Percentiles rank a stretch among this genome's conserved stretches.
Evolutionary conservation across 2,797 vertebrate genomes (phyloP).

Genomic region (Squalus acanthias): DNA sequence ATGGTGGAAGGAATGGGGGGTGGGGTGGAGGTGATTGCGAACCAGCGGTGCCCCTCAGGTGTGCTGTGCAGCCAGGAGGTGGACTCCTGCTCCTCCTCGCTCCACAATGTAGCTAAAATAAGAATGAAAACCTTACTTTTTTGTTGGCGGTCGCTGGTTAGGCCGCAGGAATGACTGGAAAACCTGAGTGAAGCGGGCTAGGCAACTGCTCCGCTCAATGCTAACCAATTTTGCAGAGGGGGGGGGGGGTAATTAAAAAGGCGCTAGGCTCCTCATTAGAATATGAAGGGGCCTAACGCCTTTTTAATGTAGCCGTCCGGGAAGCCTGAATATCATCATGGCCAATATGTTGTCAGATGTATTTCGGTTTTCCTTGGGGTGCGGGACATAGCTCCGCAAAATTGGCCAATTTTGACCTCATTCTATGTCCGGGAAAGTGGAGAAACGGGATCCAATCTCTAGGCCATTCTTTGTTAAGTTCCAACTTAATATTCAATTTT

Average conservation of each 20-base stretch:
- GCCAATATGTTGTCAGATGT: background rate
- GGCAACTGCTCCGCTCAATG: background rate
- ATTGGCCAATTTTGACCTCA: background rate
- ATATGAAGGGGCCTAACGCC: background rate
- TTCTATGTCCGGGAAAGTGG: background rate
- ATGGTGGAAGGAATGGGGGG: too few relatives aligned
- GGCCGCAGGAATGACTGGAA: background rate
- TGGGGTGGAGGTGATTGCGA: background rate
- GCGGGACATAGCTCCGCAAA: background rate
- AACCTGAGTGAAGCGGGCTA: too few relatives aligned
- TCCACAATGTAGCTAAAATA: background rate
- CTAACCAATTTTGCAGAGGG: background rate
- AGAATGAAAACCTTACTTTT: background rate
- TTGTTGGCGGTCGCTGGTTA: background rate
- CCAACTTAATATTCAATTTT: background rate
- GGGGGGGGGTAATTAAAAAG: background rate
- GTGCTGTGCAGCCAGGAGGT: background rate
- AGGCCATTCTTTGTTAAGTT: background rate
- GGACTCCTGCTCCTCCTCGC: background rate
- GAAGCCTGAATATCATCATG: background rate
- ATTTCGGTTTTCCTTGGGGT: background rate
- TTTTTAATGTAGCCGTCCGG: background rate
- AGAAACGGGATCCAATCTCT: background rate
- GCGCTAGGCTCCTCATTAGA: background rate
- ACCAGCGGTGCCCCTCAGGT: background rate